Base-by-base conservation (phyloP, 2,888 invertebrate species). In the Dusona sp. region DNA sequence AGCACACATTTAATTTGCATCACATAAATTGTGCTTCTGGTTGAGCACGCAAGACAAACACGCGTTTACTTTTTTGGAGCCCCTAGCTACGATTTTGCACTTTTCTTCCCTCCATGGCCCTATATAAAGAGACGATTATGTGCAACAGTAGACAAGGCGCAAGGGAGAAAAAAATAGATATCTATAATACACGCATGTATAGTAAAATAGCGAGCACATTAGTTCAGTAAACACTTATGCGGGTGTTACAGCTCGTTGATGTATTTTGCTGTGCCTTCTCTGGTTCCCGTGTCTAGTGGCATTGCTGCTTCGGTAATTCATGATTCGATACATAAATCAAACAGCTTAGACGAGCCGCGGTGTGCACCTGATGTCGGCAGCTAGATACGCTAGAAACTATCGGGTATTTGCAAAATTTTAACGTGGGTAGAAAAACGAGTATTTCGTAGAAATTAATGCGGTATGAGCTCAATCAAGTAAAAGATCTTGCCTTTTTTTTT, bases 21-120 rank as follows among this genome's bases (percentile, higher is more conserved):
- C 91, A 91, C 92, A 93, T 93, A 93, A 92, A 93, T 91, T 89
- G 92, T 91, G 91, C 92, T 94, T 93, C 91, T 93, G 92, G 92
- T 91, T 91, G 94, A 92, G 92, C 90, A 93, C 92, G 92, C 92
- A 93, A 93, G 88, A 90, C 92, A 94, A 94, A 93, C 93, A 93
- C 90, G 91, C 91, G 92, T 54, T 38, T 90, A 89, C 90, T 90
- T 92, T 92, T 88, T 74, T 64, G 81, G 54, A 90, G 88, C 88
- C 80, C 91, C 65, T 67, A 22, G 91, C 88, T 86, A 57, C 61
- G 67, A 83, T 81, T 84, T 33, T 65, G 29, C 86, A 81, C 84
- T 70, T 78, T 84, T 87, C 87, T 88, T 86, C 88, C 64, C 45
- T 73, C 75, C 57, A 64, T 75, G 36, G n/a, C 45, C 45, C 75